Percentiles rank a stretch among this genome's conserved stretches.
These are phyloP conservation scores for Gerris buenoi DNA, from an alignment of 1,140 invertebrate genomes.

Conservation along the genomic window DNA sequence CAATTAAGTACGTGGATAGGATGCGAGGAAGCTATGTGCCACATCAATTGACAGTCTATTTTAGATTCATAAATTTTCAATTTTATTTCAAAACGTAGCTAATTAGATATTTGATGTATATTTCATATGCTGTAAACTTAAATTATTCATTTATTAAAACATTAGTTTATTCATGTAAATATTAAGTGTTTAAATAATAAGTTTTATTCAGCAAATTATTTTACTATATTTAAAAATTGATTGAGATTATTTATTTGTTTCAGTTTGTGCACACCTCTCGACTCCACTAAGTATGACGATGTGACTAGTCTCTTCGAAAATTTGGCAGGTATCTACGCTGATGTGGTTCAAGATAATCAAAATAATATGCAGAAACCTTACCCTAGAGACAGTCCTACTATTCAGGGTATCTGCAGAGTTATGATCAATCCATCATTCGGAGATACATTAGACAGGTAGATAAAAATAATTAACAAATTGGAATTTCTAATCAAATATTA, in stretches of 20 bases:
- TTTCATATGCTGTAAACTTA: too few relatives aligned
- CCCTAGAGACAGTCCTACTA: conserved; percentile 4
- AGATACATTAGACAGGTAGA: conserved; percentile 44
- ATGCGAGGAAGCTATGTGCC: too few relatives aligned
- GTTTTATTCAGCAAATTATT: neutral
- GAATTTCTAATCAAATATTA: too few relatives aligned
- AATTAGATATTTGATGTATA: too few relatives aligned
- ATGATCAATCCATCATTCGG: conserved; percentile 46
- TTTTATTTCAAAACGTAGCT: too few relatives aligned
- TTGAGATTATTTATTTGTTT: conserved; percentile 21
- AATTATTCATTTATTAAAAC: too few relatives aligned
- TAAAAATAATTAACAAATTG: too few relatives aligned
- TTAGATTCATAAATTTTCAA: too few relatives aligned
- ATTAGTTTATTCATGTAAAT: neutral
- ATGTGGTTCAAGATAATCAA: conserved; percentile 86
- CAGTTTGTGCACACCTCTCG: conserved; percentile 62
- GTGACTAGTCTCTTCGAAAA: conserved; percentile 63
- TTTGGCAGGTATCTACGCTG: conserved; percentile 69
- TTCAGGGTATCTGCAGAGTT: conserved; percentile 34
- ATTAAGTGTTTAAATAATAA: too few relatives aligned
- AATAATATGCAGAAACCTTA: conserved; percentile 49
- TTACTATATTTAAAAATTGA: neutral
- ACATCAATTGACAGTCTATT: too few relatives aligned
- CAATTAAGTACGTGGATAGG: too few relatives aligned
- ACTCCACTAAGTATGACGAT: conserved; percentile 47